These are phyloP conservation scores for Copsychus sechellarum DNA, from an alignment of 2,113 vertebrate genomes.

Conservation along the genomic window DNA sequence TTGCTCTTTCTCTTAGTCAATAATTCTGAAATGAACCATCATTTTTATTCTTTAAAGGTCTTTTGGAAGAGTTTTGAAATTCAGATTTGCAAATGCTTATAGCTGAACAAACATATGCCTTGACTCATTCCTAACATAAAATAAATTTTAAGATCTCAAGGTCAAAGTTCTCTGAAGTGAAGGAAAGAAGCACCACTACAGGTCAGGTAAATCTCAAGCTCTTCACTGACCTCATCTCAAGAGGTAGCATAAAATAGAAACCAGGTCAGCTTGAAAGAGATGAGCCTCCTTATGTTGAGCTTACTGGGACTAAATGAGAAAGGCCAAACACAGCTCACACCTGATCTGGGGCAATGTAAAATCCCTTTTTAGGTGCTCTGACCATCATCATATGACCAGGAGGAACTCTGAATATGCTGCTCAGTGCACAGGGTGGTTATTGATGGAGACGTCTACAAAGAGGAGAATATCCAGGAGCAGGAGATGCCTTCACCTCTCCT, in stretches of 20 bases:
- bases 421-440: neutral
- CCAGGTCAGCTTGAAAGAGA: neutral
- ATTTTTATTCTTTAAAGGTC: neutral
- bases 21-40: neutral
- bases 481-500: neutral
- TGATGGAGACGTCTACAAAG: neutral
- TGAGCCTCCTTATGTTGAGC: neutral
- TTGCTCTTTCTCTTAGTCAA: neutral
- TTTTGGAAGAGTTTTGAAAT: neutral
- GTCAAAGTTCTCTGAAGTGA: neutral
- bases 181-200: neutral
- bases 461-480: neutral
- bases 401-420: neutral
- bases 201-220: neutral
- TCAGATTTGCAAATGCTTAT: neutral
- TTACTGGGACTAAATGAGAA: neutral
- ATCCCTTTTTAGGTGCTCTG: neutral
- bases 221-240: neutral
- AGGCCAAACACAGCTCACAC: neutral
- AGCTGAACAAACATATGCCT: neutral
- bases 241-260: neutral
- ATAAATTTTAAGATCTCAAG: neutral
- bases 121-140: neutral
- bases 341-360: neutral
- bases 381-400: neutral